phyloP scores from a whole-genome alignment of 2,888 invertebrate species.

The Prenolepis imparis region DNA sequence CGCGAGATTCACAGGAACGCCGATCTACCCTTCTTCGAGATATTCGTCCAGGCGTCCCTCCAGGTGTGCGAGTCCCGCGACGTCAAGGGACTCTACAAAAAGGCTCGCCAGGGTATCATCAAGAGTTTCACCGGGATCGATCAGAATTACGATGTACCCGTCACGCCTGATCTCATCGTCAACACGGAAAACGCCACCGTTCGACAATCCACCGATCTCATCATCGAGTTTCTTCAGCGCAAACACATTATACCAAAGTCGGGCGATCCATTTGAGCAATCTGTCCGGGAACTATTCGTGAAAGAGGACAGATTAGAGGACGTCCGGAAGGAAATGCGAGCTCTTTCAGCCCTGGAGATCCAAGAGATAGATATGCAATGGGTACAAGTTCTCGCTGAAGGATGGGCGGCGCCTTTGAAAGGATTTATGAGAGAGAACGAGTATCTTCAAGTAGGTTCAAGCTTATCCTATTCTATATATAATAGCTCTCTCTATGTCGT shows the following conservation, averaged over 20 bases:
- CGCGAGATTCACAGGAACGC: constrained; percentile 95
- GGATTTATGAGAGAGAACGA: constrained; percentile 99
- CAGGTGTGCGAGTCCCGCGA: constrained; percentile 97
- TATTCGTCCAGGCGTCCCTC: constrained; percentile 98
- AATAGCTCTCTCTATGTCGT: background rate
- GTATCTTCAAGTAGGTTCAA: constrained; percentile 90
- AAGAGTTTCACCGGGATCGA: constrained; percentile 96
- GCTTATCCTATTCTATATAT: background rate
- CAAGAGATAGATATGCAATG: constrained; percentile 95
- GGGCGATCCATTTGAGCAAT: constrained; percentile 32
- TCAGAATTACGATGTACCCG: constrained; percentile 95
- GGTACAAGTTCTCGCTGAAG: constrained; percentile 97
- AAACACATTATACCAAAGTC: constrained; percentile 88
- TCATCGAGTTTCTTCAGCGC: constrained; percentile 93
- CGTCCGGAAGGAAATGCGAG: constrained; percentile 90
- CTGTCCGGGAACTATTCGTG: constrained; percentile 91
- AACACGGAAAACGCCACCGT: constrained; percentile 93
- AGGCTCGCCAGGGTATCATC: constrained; percentile 97
- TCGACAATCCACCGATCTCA: constrained; percentile 94
- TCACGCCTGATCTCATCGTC: constrained; percentile 93
- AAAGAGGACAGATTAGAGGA: constrained; percentile 89
- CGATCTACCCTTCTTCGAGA: constrained; percentile 95
- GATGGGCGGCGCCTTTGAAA: constrained; percentile 97
- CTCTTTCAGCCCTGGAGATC: constrained; percentile 91
- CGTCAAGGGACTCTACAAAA: constrained; percentile 98